Base-by-base conservation (phyloP, 2,797 vertebrate genomes). In the Loriculus beryllinus region DNA sequence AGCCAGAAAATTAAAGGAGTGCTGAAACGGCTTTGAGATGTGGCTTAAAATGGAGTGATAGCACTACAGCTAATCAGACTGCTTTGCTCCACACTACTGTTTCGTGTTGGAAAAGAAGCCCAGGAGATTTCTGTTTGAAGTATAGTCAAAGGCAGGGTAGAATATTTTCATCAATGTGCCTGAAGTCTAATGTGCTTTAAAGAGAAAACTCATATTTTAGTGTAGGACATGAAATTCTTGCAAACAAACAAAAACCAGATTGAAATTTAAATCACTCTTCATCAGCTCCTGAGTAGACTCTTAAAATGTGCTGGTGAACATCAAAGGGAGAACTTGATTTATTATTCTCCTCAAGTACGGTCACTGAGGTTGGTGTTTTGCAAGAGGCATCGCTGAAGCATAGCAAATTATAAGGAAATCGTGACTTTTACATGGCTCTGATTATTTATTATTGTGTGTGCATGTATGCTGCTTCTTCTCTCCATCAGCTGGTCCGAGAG, bases 401-500 rank as follows among this genome's bases (percentile, higher is more conserved):
- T 57, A 82, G 45, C 39, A 62, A 91, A 93, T 83, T 84, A 60
- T 92, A 84, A 89, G 64, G 78, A 77, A 94, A 91, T 94, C 3
- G 45, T 68, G 35, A 25, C 33, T 77, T 31, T 69, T 65, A 70
- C 0, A 1, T 1, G 4, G 33, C 40, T 51, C 42, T 71, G 45
- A 59, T 78, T 81, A 78, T 65, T 72, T 78, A 17, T 86, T 48
- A 54, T 51, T 92, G 7, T 72, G 20, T 33, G 13, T 39, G 29
- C 17, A 12, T 1, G 3, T 19, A 15, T 64, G 52, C 57, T 89
- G 42, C 57, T 85, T 64, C 76, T 93, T 18, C 67, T 70, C 37
- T 71, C 60, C 42, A 8, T 54, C 35, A 68, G 35, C 21, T 60
- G 51, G 9, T 57, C 62, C 77, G 29, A 54, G 21, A 57, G 9